phyloP scores from a whole-genome alignment of 2,888 invertebrate genomes.

The Trisateles emortualis region DNA sequence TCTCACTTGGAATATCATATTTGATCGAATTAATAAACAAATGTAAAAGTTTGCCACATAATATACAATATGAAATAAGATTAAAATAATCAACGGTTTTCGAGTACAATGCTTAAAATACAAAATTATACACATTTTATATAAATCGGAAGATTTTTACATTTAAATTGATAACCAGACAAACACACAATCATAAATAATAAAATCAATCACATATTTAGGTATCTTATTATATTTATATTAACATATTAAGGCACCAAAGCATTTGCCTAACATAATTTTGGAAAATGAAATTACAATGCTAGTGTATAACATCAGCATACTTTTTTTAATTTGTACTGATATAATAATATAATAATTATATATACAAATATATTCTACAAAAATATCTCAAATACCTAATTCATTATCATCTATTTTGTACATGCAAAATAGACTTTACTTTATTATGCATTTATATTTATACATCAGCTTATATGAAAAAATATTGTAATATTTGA shows the following conservation, averaged over 20 bases:
- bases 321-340: slow-evolving; percentile 70
- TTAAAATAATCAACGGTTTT: slow-evolving; percentile 33
- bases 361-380: slow-evolving; percentile 60
- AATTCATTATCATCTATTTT: slow-evolving; percentile 51
- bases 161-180: slow-evolving; percentile 33
- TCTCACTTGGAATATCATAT: slow-evolving; percentile 38
- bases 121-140: slow-evolving; percentile 39
- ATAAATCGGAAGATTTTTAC: slow-evolving; percentile 28
- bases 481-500: slow-evolving; percentile 23
- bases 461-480: slow-evolving; percentile 37
- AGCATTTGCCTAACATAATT: slow-evolving; percentile 51
- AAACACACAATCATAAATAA: slow-evolving; percentile 59
- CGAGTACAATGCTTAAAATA: slow-evolving; percentile 36
- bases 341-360: slow-evolving; percentile 58
- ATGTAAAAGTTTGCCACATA: slow-evolving; percentile 25
- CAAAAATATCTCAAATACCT: slow-evolving; percentile 50
- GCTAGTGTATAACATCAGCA: slow-evolving; percentile 44
- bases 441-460: slow-evolving; percentile 47
- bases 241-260: slow-evolving; percentile 70
- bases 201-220: slow-evolving; percentile 44
- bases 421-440: slow-evolving; percentile 57
- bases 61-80: slow-evolving; percentile 26
- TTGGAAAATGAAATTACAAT: slow-evolving; percentile 30
- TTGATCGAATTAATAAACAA: slow-evolving; percentile 32
- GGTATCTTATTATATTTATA: slow-evolving; percentile 47